Percentiles rank a stretch among this genome's conserved stretches.
These are phyloP conservation scores for Microcebus ravelobensis DNA, from an alignment of 2,113 vertebrate species.

Conservation along the genomic window DNA sequence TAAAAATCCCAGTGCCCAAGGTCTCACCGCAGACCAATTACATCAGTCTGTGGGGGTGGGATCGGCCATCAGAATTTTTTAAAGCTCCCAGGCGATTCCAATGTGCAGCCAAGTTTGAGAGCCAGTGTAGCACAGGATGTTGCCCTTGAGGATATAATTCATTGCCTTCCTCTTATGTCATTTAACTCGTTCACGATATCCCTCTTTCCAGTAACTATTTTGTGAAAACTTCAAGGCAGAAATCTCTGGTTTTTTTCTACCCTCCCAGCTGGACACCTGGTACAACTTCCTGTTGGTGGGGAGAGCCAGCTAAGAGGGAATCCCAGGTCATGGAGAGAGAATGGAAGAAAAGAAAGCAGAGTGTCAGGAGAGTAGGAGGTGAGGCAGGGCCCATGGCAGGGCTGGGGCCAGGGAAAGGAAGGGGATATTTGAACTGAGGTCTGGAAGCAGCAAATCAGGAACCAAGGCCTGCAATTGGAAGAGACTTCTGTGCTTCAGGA, in stretches of 20 bases:
- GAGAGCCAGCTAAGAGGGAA: background rate
- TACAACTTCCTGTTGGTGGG: rapidly evolving
- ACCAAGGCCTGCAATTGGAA: background rate
- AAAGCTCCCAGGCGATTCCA: background rate
- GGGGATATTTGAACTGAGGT: background rate
- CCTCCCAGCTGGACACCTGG: background rate
- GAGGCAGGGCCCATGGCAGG: rapidly evolving
- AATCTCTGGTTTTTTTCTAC: background rate
- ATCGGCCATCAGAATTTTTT: background rate
- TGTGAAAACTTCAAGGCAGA: background rate
- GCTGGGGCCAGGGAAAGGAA: background rate
- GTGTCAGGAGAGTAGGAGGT: rapidly evolving
- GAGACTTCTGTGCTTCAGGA: background rate
- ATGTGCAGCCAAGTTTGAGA: background rate
- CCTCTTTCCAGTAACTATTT: background rate
- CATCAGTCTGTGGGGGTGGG: background rate
- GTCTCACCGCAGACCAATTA: background rate
- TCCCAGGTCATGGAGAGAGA: rapidly evolving
- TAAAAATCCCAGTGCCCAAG: background rate
- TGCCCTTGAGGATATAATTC: background rate
- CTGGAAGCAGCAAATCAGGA: background rate
- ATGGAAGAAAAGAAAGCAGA: background rate
- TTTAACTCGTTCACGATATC: background rate
- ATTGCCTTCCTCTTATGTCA: background rate
- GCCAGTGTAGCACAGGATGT: background rate